Base-by-base conservation (phyloP, 2,888 invertebrate species). In the Graphium colonna region DNA sequence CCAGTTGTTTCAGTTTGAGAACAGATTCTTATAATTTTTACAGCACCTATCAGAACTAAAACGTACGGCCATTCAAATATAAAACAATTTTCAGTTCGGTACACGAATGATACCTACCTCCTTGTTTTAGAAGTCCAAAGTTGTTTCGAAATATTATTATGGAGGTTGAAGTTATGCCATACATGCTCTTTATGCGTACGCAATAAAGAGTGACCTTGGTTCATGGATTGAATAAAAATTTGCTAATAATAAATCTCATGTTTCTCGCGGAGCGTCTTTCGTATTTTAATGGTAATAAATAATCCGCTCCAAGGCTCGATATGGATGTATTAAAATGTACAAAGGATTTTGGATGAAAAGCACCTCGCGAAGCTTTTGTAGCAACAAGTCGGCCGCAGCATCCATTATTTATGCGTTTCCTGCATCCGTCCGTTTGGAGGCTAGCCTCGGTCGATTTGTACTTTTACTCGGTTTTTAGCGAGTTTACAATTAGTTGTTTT, bases 201-300 rank as follows among this genome's bases (percentile, higher is more conserved):
- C 51, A 65, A 60, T 65, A 67, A 64, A 66, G 56, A 55, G 60
- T 66, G 68, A 71, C 75, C 74, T 78, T 77, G 70, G 67, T 64
- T 66, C 63, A 53, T 62, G 59, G 52, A 59, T 51, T 52, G 17
- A 68, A 69, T 65, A 52, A 67, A 69, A 58, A 69, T 73, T 77
- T 75, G 75, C 79, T 74, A 69, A 71, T 71, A 71, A 75, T 80
- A 77, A 78, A 79, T 75, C 70, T 71, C 67, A 70, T 70, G 71
- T 69, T 75, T 75, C 60, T 59, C 60, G 64, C 66, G 65, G 55
- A 57, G 54, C 60, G 67, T 64, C 66, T 38, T 38, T 26, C 16
- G 16, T 21, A 18, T 18, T n/a, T n/a, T 7, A 10, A 16, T n/a
- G 4, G n/a, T n/a, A 39, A 17, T 13, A 28, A 51, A 26, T 38